These are phyloP conservation scores for Adelosebastes latens DNA, from an alignment of 2,797 vertebrate species.

Conservation along the genomic window DNA sequence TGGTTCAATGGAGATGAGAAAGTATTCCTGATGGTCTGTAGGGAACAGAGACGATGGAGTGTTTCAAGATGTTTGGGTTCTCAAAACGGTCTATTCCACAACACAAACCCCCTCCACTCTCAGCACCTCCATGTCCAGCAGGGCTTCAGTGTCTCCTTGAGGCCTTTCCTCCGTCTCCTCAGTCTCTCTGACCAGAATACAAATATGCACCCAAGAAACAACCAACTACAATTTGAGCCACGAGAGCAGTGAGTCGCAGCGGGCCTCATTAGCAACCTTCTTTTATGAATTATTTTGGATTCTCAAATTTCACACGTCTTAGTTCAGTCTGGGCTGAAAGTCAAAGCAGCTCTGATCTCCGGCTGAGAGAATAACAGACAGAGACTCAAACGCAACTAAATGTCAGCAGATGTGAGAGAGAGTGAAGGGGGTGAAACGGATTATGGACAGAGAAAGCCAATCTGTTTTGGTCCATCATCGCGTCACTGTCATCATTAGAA, in stretches of 20 bases:
- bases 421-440: not conserved
- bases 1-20: not conserved
- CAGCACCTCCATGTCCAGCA: slow-evolving; percentile 30
- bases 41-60: not conserved
- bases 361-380: not conserved
- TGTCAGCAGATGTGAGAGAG: not conserved
- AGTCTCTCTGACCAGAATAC: slow-evolving; percentile 42
- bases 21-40: not conserved
- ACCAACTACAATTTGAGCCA: not conserved
- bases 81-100: not conserved
- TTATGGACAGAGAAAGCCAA: not conserved
- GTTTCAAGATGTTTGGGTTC: not conserved
- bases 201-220: slow-evolving; percentile 15
- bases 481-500: not conserved
- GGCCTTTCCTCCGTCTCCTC: slow-evolving; percentile 17
- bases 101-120: not conserved
- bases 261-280: slow-evolving; percentile 34
- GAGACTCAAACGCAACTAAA: not conserved
- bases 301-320: slow-evolving; percentile 10
- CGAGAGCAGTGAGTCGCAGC: slow-evolving; percentile 5
- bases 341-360: slow-evolving; percentile 7
- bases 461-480: not conserved
- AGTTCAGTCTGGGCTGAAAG: not conserved
- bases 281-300: slow-evolving; percentile 15
- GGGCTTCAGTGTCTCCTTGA: slow-evolving; percentile 31